A percentile compares a stretch with the other conserved stretches of the same genome.
phyloP scores from a whole-genome alignment of 2,888 invertebrate species.

The Drosophila mimetica region DNA sequence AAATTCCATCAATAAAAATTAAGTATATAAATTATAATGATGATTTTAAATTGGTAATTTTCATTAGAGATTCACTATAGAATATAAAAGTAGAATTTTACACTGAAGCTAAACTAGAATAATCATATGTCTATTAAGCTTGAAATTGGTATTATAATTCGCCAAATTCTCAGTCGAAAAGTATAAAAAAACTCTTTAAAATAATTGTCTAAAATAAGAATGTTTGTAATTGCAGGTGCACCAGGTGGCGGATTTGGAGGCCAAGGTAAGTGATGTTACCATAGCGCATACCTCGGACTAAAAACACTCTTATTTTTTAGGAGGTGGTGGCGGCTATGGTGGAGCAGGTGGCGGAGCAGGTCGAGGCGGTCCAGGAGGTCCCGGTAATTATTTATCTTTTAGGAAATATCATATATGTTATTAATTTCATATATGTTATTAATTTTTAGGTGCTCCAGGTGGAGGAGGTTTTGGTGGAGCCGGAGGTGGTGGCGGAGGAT shows the following conservation, averaged over 20 bases:
- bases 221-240: neutral
- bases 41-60: too few species aligned
- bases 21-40: too few species aligned
- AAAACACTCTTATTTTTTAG: neutral
- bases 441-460: neutral
- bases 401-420: too few species aligned
- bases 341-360: conserved; percentile 13
- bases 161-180: too few species aligned
- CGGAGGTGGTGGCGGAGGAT: conserved; percentile 12
- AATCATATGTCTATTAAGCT: too few species aligned
- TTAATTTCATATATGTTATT: neutral
- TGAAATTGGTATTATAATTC: too few species aligned
- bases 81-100: neutral
- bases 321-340: conserved; percentile 50
- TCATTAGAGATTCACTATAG: too few species aligned
- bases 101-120: neutral
- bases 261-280: neutral
- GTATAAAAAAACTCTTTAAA: too few species aligned
- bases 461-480: conserved; percentile 1
- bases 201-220: neutral
- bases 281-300: neutral
- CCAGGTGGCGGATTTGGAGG: conserved; percentile 15
- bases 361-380: conserved; percentile 1
- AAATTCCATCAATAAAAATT: too few species aligned
- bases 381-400: neutral